Conservation (phyloP, 2,888 invertebrate genomes). For the Ptilodon capucinus region DNA sequence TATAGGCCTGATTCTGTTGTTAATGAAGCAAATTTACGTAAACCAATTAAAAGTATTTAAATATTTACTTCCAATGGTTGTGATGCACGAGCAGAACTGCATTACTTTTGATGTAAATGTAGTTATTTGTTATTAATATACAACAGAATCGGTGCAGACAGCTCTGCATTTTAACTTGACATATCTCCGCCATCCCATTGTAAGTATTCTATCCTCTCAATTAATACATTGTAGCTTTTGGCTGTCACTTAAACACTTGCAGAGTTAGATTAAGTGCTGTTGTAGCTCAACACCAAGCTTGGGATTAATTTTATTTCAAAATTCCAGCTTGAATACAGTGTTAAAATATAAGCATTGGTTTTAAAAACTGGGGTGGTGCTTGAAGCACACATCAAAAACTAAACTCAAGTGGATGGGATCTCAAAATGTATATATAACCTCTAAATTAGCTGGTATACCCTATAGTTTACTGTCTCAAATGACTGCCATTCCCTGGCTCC, state of each 20-base stretch:
- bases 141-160: background rate
- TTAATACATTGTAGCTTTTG: background rate
- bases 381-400: background rate
- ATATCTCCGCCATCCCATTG: background rate
- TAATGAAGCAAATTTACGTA: too few species aligned
- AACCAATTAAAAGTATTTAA: too few species aligned
- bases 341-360: constrained; percentile 9
- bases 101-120: too few species aligned
- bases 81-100: too few species aligned
- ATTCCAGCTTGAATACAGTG: constrained; percentile 23
- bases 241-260: constrained; percentile 11
- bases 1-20: background rate
- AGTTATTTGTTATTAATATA: background rate
- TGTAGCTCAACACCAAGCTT: constrained; percentile 27
- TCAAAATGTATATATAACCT: background rate
- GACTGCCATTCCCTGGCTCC: background rate
- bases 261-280: constrained; percentile 20
- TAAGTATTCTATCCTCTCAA: background rate
- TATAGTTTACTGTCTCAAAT: background rate
- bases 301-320: constrained; percentile 22
- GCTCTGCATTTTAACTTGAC: constrained; percentile 11
- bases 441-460: background rate
- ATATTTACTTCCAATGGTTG: too few species aligned
- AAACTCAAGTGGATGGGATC: constrained; percentile 17
- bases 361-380: constrained; percentile 6